phyloP scores from a whole-genome alignment of 1,140 invertebrate genomes.

The Sitophilus oryzae region DNA sequence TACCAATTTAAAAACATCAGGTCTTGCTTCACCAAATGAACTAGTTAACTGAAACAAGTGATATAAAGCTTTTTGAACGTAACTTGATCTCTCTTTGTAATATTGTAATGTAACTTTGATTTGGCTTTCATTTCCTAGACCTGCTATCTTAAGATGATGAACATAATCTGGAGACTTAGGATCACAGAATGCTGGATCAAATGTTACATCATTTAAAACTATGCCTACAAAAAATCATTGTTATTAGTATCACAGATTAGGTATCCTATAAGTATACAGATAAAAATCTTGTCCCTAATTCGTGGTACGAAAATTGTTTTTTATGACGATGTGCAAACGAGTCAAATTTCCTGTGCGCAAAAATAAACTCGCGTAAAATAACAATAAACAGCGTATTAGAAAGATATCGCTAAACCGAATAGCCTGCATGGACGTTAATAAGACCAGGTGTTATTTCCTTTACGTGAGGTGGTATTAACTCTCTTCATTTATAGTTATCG shows the following conservation, averaged over 20 bases:
- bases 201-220: constrained; percentile 34
- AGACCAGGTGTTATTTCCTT: too few relatives aligned
- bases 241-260: background rate
- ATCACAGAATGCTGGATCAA: constrained; percentile 34
- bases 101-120: constrained; percentile 52
- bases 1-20: constrained; percentile 68
- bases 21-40: constrained; percentile 41
- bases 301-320: too few relatives aligned
- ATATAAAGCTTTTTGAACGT: constrained; percentile 68
- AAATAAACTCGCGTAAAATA: too few relatives aligned
- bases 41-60: constrained; percentile 60
- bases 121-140: constrained; percentile 37
- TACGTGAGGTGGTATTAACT: too few relatives aligned
- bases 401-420: too few relatives aligned
- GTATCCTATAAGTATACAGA: background rate
- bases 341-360: too few relatives aligned
- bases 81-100: constrained; percentile 53
- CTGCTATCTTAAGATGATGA: constrained; percentile 34
- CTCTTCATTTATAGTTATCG: too few relatives aligned
- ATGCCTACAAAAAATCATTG: constrained; percentile 24
- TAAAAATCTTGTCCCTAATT: too few relatives aligned
- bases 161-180: constrained; percentile 18
- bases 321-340: too few relatives aligned
- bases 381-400: too few relatives aligned
- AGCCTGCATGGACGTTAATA: too few relatives aligned